A percentile compares a stretch with the other conserved stretches of the same genome.
These are phyloP conservation scores for Balearica regulorum DNA, from an alignment of 2,797 vertebrate genomes.

Conservation along the genomic window DNA sequence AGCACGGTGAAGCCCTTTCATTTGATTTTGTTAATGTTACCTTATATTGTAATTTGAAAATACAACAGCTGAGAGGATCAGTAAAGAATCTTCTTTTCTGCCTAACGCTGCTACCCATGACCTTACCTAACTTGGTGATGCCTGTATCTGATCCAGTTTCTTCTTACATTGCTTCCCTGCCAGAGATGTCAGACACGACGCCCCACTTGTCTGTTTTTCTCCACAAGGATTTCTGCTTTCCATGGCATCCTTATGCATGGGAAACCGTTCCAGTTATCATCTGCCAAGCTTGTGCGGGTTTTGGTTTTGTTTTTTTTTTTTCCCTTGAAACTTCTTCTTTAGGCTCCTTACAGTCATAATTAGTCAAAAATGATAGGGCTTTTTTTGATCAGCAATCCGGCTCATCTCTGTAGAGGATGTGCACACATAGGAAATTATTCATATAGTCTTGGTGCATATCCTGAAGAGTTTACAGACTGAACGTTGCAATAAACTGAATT, in stretches of 20 bases:
- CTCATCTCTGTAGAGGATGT: not conserved
- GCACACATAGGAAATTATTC: not conserved
- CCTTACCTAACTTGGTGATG: not conserved
- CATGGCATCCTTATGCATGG: not conserved
- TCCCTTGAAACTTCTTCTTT: not conserved
- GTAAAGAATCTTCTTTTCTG: not conserved
- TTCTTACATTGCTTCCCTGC: not conserved
- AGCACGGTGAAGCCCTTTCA: not conserved
- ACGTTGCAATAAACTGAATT: not conserved
- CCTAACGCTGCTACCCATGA: not conserved
- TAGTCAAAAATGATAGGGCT: not conserved
- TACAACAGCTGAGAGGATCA: not conserved
- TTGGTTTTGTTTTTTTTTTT: not conserved
- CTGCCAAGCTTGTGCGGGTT: not conserved
- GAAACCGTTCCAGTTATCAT: not conserved
- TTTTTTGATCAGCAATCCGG: not conserved
- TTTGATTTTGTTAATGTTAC: not conserved
- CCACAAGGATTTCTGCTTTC: not conserved
- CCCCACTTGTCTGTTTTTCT: not conserved
- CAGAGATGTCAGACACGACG: not conserved
- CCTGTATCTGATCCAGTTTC: not conserved
- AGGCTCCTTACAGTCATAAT: not conserved
- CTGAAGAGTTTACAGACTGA: not conserved
- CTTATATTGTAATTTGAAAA: not conserved
- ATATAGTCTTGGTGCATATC: not conserved